Evolutionary conservation across 2,888 invertebrate species (phyloP), one percentile per base, ranked within the genome.

Genomic region (Agriopis aurantiaria): DNA sequence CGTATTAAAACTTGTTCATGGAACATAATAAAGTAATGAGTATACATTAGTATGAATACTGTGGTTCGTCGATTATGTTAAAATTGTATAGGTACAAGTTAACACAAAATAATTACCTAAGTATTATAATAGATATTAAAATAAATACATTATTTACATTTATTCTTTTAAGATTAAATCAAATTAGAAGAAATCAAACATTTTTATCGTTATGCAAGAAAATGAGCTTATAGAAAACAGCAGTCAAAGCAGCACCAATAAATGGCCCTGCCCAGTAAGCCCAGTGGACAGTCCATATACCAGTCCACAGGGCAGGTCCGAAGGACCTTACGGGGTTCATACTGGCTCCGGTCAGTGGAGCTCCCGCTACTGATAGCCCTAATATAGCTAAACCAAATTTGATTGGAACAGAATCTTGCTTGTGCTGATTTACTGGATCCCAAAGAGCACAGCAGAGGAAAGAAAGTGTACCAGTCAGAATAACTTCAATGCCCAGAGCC

Each of bases 271-370:
- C 86, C 97, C 97, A 97, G 80, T 96, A 97, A 0, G 96, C 90
- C 97, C 97, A 97, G 73, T 97, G 97, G 43, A 91, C 77, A 0
- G 84, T 74, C 96, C 97, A 97, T 52, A 94, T 90, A 2, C 95
- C 95, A 46, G 96, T 96, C 94, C 96, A 96, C 3, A 97, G 76
- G 0, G 97, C 97, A 0, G 97, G 97, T 0, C 95, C 97, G 17
- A 97, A 94, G 7, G 96, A 94, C 72, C 97, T 95, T 0, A 96
- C 96, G 0, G 97, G 97, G 82, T 97, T 97, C 96, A 97, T 95
- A 82, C 96, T 96, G 53, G 96, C 96, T 0, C 96, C 96, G 0
- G 97, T 97, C 75, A 96, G 95, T 1, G 96, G 96, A 6, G 96
- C 96, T 41, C 96, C 96, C 3, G 95, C 95, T 68, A 96, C 89